Evolutionary conservation across 2,888 invertebrate genomes (phyloP), one percentile per base, ranked within the genome.

Genomic region (Andrena minutula): DNA sequence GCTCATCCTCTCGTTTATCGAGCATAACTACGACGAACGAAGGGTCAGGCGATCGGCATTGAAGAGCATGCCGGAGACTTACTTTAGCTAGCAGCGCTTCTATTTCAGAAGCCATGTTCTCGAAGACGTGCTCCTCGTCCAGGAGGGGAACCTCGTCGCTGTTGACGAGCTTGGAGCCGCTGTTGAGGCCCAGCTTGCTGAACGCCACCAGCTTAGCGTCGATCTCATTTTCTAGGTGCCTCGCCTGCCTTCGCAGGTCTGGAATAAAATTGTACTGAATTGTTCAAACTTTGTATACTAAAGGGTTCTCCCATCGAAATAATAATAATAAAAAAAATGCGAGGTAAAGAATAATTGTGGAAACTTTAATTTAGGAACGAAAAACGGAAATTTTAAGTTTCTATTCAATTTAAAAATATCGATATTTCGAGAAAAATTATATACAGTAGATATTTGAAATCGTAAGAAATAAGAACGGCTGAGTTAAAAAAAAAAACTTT

Each of bases 191-290:
- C 51, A 99, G 95, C 95, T 99, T 99, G 94, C 98, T 99, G 93
- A 99, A 98, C 6, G 98, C 97, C 1, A 99, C 98, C 84, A 99
- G 95, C 94, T 99, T 99, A 12, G 98, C 95, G 94, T 99, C 99
- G 89, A 99, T 98, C 93, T 99, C 99, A 95, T 99, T 99, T 94
- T 99, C 99, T 70, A 99, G 94, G 81, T 97, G 96, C 79, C 99
- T 95, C 1, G 99, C 99, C 94, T 98, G 98, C 94, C 98, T 98
- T 71, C 99, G 95, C 75, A 99, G 94, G 94, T 98, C 99, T 98
- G 91, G 3, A 68, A 68, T 20, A 28, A 49, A 26, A n/a, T n/a
- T n/a, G n/a, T n/a, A n/a, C n/a, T n/a, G n/a, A n/a, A n/a, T n/a
- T n/a, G n/a, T n/a, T n/a, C n/a, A n/a, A n/a, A n/a, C n/a, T n/a